Evolutionary conservation across 35 echinoderm and acorn worm species (phyloP).

Genomic region (Eucidaris tribuloides): DNA sequence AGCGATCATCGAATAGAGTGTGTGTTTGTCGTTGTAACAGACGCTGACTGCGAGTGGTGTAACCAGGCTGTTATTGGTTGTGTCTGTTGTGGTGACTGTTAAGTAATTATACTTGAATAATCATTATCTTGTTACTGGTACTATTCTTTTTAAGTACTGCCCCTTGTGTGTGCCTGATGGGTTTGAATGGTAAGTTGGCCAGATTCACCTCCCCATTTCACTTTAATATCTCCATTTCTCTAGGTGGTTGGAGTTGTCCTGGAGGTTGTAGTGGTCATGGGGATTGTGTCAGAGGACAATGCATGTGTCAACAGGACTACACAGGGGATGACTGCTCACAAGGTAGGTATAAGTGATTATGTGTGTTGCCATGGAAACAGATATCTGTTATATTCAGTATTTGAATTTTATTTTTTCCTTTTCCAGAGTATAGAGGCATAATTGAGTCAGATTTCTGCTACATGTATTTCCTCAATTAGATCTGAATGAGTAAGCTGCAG

Average conservation of each 20-base stretch:
- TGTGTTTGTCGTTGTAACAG: no score
- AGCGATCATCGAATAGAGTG: no score
- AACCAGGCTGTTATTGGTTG: background rate
- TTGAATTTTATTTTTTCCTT: no score
- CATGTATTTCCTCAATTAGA: no score
- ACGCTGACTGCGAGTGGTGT: background rate
- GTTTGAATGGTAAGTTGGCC: background rate
- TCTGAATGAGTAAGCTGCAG: no score
- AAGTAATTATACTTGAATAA: background rate
- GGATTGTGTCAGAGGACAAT: slow-evolving; percentile 80
- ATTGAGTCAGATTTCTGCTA: no score
- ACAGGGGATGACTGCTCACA: slow-evolving; percentile 88
- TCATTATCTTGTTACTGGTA: background rate
- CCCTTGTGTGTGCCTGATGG: background rate
- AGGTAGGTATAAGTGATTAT: slow-evolving; percentile 58
- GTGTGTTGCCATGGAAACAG: no score
- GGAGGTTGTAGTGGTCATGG: slow-evolving; percentile 81
- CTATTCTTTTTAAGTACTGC: background rate
- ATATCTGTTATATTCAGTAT: no score
- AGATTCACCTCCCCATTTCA: no score
- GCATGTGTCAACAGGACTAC: slow-evolving; percentile 74
- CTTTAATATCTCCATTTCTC: background rate
- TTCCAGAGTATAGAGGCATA: no score
- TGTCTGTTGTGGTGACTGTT: background rate
- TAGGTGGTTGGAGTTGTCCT: slow-evolving; percentile 66